These are phyloP conservation scores for Melinaea menophilus DNA, from an alignment of 2,888 invertebrate genomes.

Conservation along the genomic window DNA sequence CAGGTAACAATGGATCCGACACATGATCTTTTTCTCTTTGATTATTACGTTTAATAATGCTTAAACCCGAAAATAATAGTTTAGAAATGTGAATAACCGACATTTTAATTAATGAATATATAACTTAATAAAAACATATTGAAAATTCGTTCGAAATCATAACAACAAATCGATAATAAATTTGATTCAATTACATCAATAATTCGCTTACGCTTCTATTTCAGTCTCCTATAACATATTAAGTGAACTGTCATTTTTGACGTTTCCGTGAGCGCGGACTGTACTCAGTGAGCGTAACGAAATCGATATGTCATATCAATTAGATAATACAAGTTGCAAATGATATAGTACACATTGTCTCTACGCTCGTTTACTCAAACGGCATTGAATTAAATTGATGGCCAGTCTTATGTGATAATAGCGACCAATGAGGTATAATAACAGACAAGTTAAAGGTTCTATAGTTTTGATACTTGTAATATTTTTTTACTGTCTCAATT, in stretches of 20 bases:
- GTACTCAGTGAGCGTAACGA: slow-evolving; percentile 30
- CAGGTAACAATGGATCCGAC: too few species aligned
- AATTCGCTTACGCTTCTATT: background rate
- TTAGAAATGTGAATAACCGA: too few species aligned
- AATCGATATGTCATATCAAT: slow-evolving; percentile 35
- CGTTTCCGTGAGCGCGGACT: slow-evolving; percentile 15
- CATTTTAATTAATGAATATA: too few species aligned
- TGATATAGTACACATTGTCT: slow-evolving; percentile 38
- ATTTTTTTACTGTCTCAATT: background rate
- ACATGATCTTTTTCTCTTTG: too few species aligned
- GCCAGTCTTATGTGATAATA: slow-evolving; percentile 51
- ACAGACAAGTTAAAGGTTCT: slow-evolving; percentile 29
- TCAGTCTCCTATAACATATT: slow-evolving; percentile 12
- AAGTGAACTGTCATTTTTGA: slow-evolving; percentile 14
- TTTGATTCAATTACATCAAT: background rate
- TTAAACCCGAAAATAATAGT: too few species aligned
- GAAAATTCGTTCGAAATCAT: too few species aligned
- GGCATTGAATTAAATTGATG: slow-evolving; percentile 63
- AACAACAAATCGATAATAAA: background rate
- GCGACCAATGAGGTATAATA: slow-evolving; percentile 56
- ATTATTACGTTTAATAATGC: too few species aligned
- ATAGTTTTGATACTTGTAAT: background rate
- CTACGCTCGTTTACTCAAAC: slow-evolving; percentile 50
- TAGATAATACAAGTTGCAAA: slow-evolving; percentile 36
- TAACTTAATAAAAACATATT: too few species aligned